Evolutionary conservation across 2,888 invertebrate genomes (phyloP), one percentile per base, ranked within the genome.

Genomic region (Perithous albicinctus): DNA sequence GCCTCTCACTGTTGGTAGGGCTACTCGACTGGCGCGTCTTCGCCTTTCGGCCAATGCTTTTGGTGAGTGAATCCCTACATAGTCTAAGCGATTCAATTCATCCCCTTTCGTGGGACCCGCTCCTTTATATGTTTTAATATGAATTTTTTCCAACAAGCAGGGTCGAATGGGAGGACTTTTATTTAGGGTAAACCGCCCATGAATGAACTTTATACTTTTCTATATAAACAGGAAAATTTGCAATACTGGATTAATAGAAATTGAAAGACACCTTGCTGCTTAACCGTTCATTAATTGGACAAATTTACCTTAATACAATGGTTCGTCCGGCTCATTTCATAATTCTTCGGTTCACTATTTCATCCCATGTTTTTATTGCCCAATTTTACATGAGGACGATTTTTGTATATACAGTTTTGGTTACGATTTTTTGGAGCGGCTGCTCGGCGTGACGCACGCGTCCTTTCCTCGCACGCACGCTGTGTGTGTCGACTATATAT

Each of bases 11-110:
- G 86, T 92, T 69, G 84, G 88, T 84, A 88, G 90, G 70, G 92
- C 92, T 48, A 92, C 91, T 66, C 91, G 91, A 85, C 90, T 92
- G 69, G 92, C 92, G 66, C 88, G 90, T 32, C 85, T 90, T 12
- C 87, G 92, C 23, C 90, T 92, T 35, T 87, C 88, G 73, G 87
- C 86, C 76, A 89, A 90, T 85, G 86, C 81, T 74, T 85, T 85
- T 78, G 89, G 92, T 92, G 90, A 92, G 92, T 91, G 54, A n/a
- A n/a, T n/a, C 29, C 43, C 41, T 5, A 61, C 38, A 23, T 56
- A 18, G 3, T 54, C 12, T 8, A 18, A n/a, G 26, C 35, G 7
- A 15, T 15, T 59, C 15, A 1, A 32, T 51, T 7, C 32, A 64
- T 56, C 64, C 51, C 23, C 12, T 12, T 7, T 67, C 18, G 18